These are phyloP conservation scores for Drosophila infuscata DNA, from an alignment of 2,888 invertebrate species.

Conservation along the genomic window DNA sequence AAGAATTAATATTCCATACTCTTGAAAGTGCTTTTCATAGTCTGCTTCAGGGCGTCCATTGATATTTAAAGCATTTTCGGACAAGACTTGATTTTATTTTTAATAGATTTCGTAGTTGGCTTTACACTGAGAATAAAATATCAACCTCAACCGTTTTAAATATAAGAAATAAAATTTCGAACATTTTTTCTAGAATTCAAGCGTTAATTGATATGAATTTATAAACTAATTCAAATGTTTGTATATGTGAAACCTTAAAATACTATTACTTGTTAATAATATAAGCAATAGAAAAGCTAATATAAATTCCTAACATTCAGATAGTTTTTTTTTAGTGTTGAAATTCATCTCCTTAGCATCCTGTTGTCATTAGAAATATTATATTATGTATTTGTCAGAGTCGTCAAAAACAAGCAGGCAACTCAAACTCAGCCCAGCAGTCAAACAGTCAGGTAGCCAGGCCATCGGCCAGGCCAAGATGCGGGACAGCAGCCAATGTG, in stretches of 20 bases:
- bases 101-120: background rate
- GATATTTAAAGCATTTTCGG: background rate
- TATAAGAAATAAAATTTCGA: background rate
- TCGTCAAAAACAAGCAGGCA: conserved; percentile 26
- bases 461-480: conserved; percentile 20
- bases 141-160: background rate
- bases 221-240: background rate
- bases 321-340: background rate
- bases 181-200: background rate
- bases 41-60: conserved; percentile 10
- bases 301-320: background rate
- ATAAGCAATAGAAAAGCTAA: too few species aligned
- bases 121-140: background rate
- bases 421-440: conserved; percentile 5
- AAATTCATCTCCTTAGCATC: background rate
- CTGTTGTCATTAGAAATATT: conserved; percentile 19
- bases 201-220: background rate
- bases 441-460: conserved; percentile 11
- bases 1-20: background rate
- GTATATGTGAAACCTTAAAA: too few species aligned
- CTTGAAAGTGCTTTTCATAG: conserved; percentile 1
- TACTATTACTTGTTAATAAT: too few species aligned
- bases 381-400: conserved; percentile 54
- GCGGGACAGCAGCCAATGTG: conserved; percentile 39
- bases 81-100: background rate